Evolutionary conservation across 2,888 invertebrate species (phyloP), one percentile per base, ranked within the genome.

Genomic region (Euplagia quadripunctaria): DNA sequence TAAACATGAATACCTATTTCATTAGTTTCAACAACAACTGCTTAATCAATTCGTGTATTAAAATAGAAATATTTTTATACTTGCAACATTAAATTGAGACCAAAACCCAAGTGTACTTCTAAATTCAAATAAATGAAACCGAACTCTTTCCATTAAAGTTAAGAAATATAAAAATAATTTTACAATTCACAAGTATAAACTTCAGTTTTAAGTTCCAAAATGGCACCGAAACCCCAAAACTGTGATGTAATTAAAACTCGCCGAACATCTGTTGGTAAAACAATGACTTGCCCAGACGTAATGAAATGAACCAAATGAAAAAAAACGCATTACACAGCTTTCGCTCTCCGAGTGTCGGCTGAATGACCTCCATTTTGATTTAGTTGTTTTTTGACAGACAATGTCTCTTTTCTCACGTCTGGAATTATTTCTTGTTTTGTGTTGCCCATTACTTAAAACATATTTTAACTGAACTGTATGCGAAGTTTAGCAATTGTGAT

Each of bases 231-330:
- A 61, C 75, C 72, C 72, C 52, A 72, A 70, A 75, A 70, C 72
- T 72, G 72, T 75, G 70, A 66, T 72, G 74, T 79, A 84, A 84
- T 84, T 76, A 79, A 84, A 78, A 67, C 66, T 14, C 67, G 61
- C 70, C 73, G 75, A 52, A 75, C 80, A 83, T 82, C 82, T 83
- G 84, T 74, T 77, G 58, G 64, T 71, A 83, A 84, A 82, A 84
- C 77, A 75, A 75, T 75, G 72, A 75, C 55, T 75, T 72, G 67
- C n/a, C 79, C 85, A 83, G 83, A 84, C 85, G 74, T 74, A 81
- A 83, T 84, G 79, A 73, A 80, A 83, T 84, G 64, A 79, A 65
- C 8, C 63, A 78, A 71, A 71, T 71, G 64, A 67, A 68, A 41
- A 51, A 81, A 80, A 80, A 75, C 52, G 63, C 55, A 72, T 46